Evolutionary conservation across 1,140 invertebrate genomes (phyloP).

Genomic region (Hypothenemus hampei): DNA sequence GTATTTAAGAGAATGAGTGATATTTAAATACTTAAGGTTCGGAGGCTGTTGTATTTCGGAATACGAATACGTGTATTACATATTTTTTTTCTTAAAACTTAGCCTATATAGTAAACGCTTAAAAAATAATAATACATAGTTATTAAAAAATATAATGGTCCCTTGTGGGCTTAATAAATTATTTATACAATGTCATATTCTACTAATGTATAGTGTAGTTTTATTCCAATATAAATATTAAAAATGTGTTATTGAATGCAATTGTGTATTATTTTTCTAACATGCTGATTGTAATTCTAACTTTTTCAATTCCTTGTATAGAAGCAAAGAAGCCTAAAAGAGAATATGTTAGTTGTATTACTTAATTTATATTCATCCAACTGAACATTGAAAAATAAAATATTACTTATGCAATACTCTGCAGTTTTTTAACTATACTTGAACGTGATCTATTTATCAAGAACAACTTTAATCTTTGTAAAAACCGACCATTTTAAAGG

Average conservation of each 20-base stretch:
- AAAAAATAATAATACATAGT: neutral
- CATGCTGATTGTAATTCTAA: neutral
- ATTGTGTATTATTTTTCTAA: neutral
- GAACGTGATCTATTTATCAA: no score
- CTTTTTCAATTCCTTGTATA: slow-evolving; percentile 29
- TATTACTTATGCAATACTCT: no score
- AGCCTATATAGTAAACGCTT: slow-evolving; percentile 3
- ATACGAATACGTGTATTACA: slow-evolving; percentile 18
- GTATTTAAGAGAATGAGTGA: slow-evolving; percentile 21
- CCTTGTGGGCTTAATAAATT: slow-evolving; percentile 8
- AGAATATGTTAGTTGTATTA: no score
- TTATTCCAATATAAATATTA: slow-evolving; percentile 17
- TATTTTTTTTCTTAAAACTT: slow-evolving; percentile 15
- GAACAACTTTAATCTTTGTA: no score
- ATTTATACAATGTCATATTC: slow-evolving; percentile 16
- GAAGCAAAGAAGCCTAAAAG: slow-evolving; percentile 32
- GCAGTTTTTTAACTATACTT: no score
- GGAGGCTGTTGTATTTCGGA: slow-evolving; percentile 27
- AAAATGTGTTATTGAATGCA: slow-evolving; percentile 13
- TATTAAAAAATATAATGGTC: no score
- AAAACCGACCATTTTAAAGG: no score
- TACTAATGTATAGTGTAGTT: slow-evolving; percentile 21
- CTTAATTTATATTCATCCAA: no score
- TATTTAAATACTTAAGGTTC: slow-evolving; percentile 26
- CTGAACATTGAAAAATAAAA: no score